Percentiles rank a stretch among this genome's conserved stretches.
Evolutionary conservation across 23 tunicate genomes (phyloP).

Genomic region (Aplidium turbinatum): DNA sequence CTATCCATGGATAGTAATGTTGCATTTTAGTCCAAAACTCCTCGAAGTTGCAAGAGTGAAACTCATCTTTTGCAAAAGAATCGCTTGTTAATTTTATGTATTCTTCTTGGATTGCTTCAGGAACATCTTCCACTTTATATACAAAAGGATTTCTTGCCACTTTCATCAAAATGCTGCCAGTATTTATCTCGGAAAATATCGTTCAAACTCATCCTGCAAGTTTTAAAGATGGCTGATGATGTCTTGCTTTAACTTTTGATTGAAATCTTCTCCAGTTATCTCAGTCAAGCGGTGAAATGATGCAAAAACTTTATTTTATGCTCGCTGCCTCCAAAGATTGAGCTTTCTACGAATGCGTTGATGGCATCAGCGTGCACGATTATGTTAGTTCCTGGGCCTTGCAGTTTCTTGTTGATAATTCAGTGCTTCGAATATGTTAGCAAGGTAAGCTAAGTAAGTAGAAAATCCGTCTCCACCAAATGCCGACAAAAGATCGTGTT

Average conservation of each 20-base stretch:
- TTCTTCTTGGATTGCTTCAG: conserved; percentile 40
- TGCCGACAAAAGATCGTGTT: neutral
- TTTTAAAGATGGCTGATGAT: conserved; percentile 1
- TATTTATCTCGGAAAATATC: conserved; percentile 19
- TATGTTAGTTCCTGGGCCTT: neutral
- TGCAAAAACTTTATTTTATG: too few species aligned
- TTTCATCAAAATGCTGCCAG: conserved; percentile 32
- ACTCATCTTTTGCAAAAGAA: conserved; percentile 52
- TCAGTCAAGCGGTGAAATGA: too few species aligned
- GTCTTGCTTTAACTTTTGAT: too few species aligned
- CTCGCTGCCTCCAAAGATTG: conserved; percentile 1
- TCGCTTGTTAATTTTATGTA: conserved; percentile 40
- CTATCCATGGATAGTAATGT: conserved; percentile 2
- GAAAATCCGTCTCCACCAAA: conserved; percentile 36
- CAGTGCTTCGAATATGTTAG: too few species aligned
- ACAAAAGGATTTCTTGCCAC: conserved; percentile 35
- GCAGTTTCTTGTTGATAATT: too few species aligned
- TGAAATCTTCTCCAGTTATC: too few species aligned
- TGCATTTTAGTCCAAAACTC: conserved; percentile 25
- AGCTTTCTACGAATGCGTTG: too few species aligned
- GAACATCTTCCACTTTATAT: conserved; percentile 37
- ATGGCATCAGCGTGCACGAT: too few species aligned
- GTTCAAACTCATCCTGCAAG: conserved; percentile 19
- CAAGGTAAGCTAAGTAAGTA: conserved; percentile 10
- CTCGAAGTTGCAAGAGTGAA: conserved; percentile 44